Evolutionary conservation across 2,797 vertebrate genomes (phyloP).

Genomic region (Sebastes baramenuke): DNA sequence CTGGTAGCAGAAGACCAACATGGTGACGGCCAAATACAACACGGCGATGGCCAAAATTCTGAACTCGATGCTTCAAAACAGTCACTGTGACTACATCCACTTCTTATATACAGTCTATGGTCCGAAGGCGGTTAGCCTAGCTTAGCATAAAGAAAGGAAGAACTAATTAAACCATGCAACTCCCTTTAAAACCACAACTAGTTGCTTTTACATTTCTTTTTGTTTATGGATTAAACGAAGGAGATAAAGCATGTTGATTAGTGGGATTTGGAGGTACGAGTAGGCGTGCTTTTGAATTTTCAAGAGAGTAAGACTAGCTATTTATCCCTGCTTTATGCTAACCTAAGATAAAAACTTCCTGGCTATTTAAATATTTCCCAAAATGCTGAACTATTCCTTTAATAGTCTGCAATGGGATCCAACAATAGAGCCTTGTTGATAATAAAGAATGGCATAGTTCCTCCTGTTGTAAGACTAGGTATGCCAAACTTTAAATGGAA

Average conservation of each 20-base stretch:
- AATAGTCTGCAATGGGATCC: background rate
- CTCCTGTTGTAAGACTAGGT: background rate
- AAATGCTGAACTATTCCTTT: background rate
- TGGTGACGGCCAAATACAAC: too few species aligned
- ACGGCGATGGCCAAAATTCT: too few species aligned
- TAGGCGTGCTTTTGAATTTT: background rate
- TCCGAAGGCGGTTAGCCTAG: background rate
- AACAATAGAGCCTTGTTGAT: background rate
- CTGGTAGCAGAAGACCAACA: too few species aligned
- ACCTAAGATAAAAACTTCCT: background rate
- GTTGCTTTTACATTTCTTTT: background rate
- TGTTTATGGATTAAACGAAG: too few species aligned
- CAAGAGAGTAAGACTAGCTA: background rate
- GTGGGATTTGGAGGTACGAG: background rate
- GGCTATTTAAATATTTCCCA: background rate
- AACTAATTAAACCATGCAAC: background rate
- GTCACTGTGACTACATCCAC: too few species aligned
- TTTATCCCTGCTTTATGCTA: background rate
- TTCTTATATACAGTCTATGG: too few species aligned
- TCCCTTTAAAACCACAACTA: background rate
- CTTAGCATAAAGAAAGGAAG: background rate
- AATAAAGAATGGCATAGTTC: background rate
- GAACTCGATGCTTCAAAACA: too few species aligned
- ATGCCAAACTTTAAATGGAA: background rate
- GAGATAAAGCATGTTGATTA: background rate